Percentiles rank a stretch among this genome's conserved stretches.
Conservation (phyloP, 2,888 invertebrate species). For the Harpalus rubripes region DNA sequence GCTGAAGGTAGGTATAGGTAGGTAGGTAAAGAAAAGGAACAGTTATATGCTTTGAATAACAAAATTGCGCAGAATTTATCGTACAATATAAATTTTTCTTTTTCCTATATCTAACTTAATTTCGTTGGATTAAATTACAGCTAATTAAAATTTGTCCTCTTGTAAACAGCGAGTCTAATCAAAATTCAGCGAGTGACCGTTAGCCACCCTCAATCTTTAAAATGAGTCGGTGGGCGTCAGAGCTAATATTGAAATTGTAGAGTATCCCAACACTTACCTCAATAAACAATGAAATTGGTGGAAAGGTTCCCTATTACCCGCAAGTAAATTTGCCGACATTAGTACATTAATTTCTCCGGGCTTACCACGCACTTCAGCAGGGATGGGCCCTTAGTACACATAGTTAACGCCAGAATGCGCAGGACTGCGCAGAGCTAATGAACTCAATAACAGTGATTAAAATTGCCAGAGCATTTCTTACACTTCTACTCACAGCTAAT, state of each 20-base stretch:
- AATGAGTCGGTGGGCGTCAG: slow-evolving; percentile 15
- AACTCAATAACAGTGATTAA: slow-evolving; percentile 60
- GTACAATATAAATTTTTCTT: neutral
- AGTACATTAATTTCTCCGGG: slow-evolving; percentile 63
- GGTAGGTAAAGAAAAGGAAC: too few relatives aligned
- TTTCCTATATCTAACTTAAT: neutral
- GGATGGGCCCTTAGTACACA: slow-evolving; percentile 58
- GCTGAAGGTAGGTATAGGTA: too few relatives aligned
- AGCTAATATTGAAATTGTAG: slow-evolving; percentile 62
- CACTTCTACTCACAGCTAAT: slow-evolving; percentile 20
- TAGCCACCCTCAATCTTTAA: neutral
- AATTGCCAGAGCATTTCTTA: slow-evolving; percentile 57
- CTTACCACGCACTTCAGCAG: slow-evolving; percentile 60
- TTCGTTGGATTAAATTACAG: neutral
- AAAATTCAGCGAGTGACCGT: neutral
- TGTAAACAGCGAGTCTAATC: neutral
- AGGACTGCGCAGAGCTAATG: slow-evolving; percentile 16
- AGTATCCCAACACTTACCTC: slow-evolving; percentile 60
- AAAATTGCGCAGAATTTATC: neutral
- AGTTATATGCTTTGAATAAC: neutral
- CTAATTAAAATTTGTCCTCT: neutral
- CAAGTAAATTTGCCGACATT: slow-evolving; percentile 66
- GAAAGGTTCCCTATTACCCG: slow-evolving; percentile 62
- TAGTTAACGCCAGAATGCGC: slow-evolving; percentile 64
- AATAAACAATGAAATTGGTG: slow-evolving; percentile 66